Evolutionary conservation across 1,140 invertebrate species (phyloP), one percentile per base, ranked within the genome.

Genomic region (Reticulitermes speratus): DNA sequence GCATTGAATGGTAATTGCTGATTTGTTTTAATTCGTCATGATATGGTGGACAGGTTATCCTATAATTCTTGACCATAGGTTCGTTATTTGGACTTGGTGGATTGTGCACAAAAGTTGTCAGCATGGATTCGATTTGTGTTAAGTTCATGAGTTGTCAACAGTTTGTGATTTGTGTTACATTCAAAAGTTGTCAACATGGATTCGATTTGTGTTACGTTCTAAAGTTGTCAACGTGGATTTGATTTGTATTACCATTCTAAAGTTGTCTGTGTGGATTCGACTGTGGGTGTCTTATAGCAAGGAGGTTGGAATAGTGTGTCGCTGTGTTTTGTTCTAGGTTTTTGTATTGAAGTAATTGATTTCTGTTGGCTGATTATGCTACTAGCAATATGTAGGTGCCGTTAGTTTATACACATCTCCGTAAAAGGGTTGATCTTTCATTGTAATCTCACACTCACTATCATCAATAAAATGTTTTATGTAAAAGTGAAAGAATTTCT

Each of bases 161-260:
- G 38, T 38, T 38, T 38, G 38, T 16, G 48, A 48, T 55, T 55
- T 21, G 52, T 55, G 52, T 55, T 55, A 55, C 65, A 30, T 38
- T 38, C 38, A 38, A 59, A 23, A 19, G 55, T 8, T 59, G 55
- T 59, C 55, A 38, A 38, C 38, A 38, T 75, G 38, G 38, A 38
- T 38, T 38, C 48, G 48, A 48, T 55, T 55, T 21, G 52, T 55
- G 52, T 55, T 55, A 55, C 65, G 7, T 75, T 75, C 25, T 30
- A 75, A 75, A 75, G 65, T 75, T 75, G 65, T 75, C 65, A 75
- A 75, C 65, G n/a, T 75, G 65, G 65, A 75, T 75, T 75, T 25
- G 5, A 11, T 75, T 75, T 75, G n/a, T 75, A 25, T 75, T 75
- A 30, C 6, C 52, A 19, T 55, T 55, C 52, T 19, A 30, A 30